Base-by-base conservation (phyloP, 2,113 vertebrate species). In the Grus americana region DNA sequence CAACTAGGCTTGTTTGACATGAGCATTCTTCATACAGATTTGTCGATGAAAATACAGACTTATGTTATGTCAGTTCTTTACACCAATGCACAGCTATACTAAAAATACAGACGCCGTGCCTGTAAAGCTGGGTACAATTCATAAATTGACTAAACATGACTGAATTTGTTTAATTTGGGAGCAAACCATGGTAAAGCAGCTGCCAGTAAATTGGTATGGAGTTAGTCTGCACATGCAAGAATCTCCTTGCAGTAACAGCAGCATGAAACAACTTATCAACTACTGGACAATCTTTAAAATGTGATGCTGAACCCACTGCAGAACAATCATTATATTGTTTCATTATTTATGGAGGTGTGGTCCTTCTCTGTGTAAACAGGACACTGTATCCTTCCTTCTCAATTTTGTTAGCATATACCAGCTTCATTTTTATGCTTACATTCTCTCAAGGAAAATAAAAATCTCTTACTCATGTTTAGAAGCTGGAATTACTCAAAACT, bases 301-400 rank as follows among this genome's bases (percentile, higher is more conserved):
- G 24, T 1, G 6, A 86, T 16, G n/a, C 66, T 91, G 66, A 96
- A 79, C 58, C 63, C n/a, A 68, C 62, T 73, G 67, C 78, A 95
- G 75, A 92, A 62, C 86, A 79, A 94, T 79, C 78, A 49, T 73
- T 79, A 52, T 7, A 46, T 19, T 68, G 34, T 38, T 98, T 62
- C 72, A 98, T 97, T 98, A 98, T 97, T 98, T 88, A 97, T 95
- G 79, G 55, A 38, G 38, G 90, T 72, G 67, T 73, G 61, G 52
- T 76, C 73, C 85, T 85, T 81, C 82, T 68, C 80, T 73, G 55
- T 36, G 40, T 65, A 70, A 84, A 90, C 66, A 95, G 65, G 90
- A 93, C 68, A 96, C 27, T 46, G 17, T 73, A 94, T 54, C 94
- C 85, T 86, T 85, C 73, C 83, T 70, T 94, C 86, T 78, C 68